Evolutionary conservation across 2,888 invertebrate species (phyloP), one percentile per base, ranked within the genome.

Genomic region (Drosophila buzzatii): DNA sequence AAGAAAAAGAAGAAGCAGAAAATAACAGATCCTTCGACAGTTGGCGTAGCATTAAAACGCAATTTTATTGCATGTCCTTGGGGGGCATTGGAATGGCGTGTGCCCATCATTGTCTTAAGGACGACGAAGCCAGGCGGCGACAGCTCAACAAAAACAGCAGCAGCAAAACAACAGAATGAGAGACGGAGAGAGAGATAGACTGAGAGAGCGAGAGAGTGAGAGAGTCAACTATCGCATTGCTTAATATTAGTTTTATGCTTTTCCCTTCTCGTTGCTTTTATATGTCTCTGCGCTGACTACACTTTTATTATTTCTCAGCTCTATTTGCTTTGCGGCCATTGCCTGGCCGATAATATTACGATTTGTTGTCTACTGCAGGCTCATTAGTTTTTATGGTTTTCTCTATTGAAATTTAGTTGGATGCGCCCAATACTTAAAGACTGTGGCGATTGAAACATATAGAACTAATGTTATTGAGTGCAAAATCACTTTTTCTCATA

Each of bases 11-110:
- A 49, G 2, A 33, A 12, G 31, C 20, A 23, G n/a, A 7, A 47
- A 5, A 41, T 7, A 41, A 10, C 56, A 69, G 62, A 77, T 69
- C 61, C 62, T 64, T 70, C 70, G 72, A 41, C 72, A 70, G 67
- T 74, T 85, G 69, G 65, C 71, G 72, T 73, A 76, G 87, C 87
- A 87, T 80, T 84, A 84, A 87, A 82, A 85, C 85, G 82, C 82
- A 87, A 82, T 87, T 87, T 84, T 86, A 84, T 86, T 82, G 87
- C 84, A 84, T 78, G 79, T 80, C 87, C 87, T 76, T 76, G 71
- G 64, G 78, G 66, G 71, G 61, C 62, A 45, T 64, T 70, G 64
- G 51, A 64, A 47, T 76, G 72, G 66, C 70, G 66, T 47, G 58
- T 47, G 58, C 65, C 76, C 79, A 85, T 86, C 84, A 76, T 83